Percentiles rank a stretch among this genome's conserved stretches.
Conservation (phyloP, 2,888 invertebrate species). For the Periphyllus acericola region DNA sequence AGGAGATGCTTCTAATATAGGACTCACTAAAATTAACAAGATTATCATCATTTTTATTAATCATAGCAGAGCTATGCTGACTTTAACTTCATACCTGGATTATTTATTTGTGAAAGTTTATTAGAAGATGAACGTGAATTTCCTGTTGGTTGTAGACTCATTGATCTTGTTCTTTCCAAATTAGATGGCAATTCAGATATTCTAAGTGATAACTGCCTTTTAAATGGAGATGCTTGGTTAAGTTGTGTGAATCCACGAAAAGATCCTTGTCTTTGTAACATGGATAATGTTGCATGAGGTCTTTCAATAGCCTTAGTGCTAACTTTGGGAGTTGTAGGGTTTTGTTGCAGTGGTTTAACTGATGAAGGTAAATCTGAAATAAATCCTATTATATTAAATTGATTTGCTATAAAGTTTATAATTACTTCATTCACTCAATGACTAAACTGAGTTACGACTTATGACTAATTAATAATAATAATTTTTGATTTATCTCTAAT, state of each 20-base stretch:
- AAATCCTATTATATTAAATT: neutral
- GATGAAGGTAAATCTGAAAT: conserved; percentile 25
- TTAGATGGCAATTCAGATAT: conserved; percentile 96
- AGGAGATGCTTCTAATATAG: conserved; percentile 81
- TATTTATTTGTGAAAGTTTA: conserved; percentile 68
- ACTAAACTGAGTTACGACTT: too few species aligned
- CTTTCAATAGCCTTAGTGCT: conserved; percentile 95
- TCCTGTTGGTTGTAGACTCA: conserved; percentile 68
- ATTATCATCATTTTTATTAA: conserved; percentile 8
- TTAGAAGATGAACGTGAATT: conserved; percentile 67
- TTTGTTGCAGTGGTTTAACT: conserved; percentile 51
- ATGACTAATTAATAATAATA: neutral
- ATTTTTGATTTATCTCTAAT: neutral
- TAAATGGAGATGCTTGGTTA: conserved; percentile 88
- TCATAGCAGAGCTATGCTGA: neutral
- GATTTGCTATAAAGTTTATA: neutral
- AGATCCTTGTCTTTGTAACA: conserved; percentile 94
- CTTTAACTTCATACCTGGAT: conserved; percentile 67
- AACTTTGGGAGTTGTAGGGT: conserved; percentile 71
- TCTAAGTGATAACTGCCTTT: conserved; percentile 93
- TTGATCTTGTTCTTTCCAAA: conserved; percentile 77
- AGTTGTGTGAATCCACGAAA: conserved; percentile 89
- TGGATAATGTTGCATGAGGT: conserved; percentile 93
- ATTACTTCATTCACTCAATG: neutral
- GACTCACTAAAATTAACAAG: conserved; percentile 72